These are phyloP conservation scores for Cichlasoma orientale DNA, from an alignment of 2,797 vertebrate genomes.

Conservation along the genomic window DNA sequence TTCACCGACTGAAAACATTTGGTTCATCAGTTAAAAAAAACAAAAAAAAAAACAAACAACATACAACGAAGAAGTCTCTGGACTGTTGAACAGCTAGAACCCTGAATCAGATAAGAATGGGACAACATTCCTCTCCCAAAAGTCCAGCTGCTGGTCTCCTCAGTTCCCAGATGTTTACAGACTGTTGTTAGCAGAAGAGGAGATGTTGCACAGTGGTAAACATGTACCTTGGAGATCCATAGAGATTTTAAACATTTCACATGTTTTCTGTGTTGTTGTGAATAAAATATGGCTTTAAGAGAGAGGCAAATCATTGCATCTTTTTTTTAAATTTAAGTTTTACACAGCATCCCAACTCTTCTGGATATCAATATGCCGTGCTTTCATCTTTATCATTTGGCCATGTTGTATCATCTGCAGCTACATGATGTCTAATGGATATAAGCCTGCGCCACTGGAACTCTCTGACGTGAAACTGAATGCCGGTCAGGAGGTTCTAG, in stretches of 20 bases:
- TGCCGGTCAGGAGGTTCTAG: constrained; percentile 94
- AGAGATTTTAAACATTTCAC: neutral
- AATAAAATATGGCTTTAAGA: neutral
- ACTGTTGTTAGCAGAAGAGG: neutral
- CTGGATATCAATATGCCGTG: neutral
- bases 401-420: constrained; percentile 72
- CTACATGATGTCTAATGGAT: constrained; percentile 97
- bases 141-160: neutral
- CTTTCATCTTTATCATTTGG: neutral
- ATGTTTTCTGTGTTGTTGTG: neutral
- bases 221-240: neutral
- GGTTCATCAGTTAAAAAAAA: neutral
- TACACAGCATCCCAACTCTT: neutral
- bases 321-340: neutral
- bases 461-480: constrained; percentile 95
- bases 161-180: neutral
- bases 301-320: neutral
- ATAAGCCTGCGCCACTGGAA: constrained; percentile 96
- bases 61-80: accelerated
- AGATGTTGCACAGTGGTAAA: neutral
- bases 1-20: neutral
- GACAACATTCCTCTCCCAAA: neutral
- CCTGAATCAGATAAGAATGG: neutral
- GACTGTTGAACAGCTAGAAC: neutral
- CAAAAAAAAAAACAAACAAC: neutral